Percentiles rank a stretch among this genome's conserved stretches.
Evolutionary conservation across 2,888 invertebrate genomes (phyloP).

Genomic region (Noctua pronuba): DNA sequence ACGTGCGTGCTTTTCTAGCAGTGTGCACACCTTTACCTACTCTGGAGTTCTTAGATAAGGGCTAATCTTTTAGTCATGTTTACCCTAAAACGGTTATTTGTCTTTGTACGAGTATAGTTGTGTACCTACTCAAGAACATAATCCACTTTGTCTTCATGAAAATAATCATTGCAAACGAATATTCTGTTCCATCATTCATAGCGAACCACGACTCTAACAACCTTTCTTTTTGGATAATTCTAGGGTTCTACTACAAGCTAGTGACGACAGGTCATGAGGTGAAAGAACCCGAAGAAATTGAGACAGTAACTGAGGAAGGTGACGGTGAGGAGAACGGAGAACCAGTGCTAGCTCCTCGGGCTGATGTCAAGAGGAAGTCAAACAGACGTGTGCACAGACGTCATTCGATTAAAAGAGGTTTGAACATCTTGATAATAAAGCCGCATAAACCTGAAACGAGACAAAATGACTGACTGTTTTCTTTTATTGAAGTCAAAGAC

Average conservation of each 20-base stretch:
- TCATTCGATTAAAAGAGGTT: slow-evolving; percentile 85
- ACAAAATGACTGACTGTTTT: neutral
- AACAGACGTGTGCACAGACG: slow-evolving; percentile 80
- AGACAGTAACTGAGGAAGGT: slow-evolving; percentile 79
- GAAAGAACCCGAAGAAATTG: slow-evolving; percentile 81
- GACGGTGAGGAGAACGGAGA: slow-evolving; percentile 77
- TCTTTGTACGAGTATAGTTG: neutral
- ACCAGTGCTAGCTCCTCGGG: slow-evolving; percentile 70
- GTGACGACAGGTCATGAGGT: slow-evolving; percentile 91
- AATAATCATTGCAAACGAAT: neutral
- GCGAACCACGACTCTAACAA: neutral
- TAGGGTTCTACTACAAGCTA: slow-evolving; percentile 89
- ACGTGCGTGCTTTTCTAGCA: neutral
- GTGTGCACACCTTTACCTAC: neutral
- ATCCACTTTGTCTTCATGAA: neutral
- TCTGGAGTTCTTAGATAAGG: neutral
- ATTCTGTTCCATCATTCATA: neutral
- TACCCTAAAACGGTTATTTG: neutral
- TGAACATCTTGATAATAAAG: neutral
- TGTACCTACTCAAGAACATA: neutral
- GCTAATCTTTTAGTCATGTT: neutral
- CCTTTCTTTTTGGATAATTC: neutral
- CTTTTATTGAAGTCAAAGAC: neutral
- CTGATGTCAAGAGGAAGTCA: slow-evolving; percentile 82
- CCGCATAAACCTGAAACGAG: neutral